phyloP scores from a whole-genome alignment of 2,797 vertebrate species.

The Anguilla obscura region DNA sequence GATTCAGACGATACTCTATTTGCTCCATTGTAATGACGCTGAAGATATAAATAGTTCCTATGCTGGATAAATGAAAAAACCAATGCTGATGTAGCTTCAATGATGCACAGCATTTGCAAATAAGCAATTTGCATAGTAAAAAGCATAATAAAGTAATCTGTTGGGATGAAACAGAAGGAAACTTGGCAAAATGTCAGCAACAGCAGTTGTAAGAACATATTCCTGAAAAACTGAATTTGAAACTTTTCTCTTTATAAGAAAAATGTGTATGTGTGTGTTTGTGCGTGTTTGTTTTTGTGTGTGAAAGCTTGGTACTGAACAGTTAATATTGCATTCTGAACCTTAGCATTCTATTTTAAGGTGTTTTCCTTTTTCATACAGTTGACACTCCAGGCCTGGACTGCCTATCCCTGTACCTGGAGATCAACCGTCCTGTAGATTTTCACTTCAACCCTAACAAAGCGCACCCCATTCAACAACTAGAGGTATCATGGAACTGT shows the following conservation, averaged over 20 bases:
- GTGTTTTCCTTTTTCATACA: no score
- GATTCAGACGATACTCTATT: neutral
- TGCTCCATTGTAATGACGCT: neutral
- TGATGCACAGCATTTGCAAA: constrained; percentile 3
- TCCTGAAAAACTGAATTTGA: neutral
- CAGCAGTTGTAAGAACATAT: neutral
- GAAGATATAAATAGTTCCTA: neutral
- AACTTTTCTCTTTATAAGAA: constrained; percentile 1
- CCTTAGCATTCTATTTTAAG: no score
- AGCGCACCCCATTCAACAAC: no score
- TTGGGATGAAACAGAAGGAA: neutral
- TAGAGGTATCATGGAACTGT: no score
- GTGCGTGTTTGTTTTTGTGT: no score
- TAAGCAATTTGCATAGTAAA: neutral
- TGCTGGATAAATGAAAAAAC: neutral
- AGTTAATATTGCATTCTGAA: no score
- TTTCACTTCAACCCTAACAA: no score
- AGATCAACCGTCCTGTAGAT: no score
- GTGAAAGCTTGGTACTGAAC: no score
- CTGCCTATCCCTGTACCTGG: no score
- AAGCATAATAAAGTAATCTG: constrained; percentile 3
- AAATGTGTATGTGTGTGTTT: no score
- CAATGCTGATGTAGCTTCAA: neutral
- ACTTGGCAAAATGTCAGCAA: neutral
- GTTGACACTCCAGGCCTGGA: no score